Evolutionary conservation across 2,113 vertebrate species (phyloP), one percentile per base, ranked within the genome.

Genomic region (Seriola aureovittata): DNA sequence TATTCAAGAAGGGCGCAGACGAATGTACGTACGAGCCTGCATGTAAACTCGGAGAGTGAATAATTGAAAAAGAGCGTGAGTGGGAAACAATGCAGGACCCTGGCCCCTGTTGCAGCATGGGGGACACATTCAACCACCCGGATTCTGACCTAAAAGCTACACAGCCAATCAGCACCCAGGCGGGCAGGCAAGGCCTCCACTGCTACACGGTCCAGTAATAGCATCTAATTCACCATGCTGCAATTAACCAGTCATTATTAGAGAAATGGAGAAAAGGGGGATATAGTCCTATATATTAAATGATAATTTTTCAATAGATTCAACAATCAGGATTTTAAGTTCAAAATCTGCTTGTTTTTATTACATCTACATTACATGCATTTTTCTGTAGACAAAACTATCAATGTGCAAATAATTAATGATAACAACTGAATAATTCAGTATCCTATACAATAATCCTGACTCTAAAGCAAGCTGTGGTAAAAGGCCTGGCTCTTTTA

Each of bases 61-160:
- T 14, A 14, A 55, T 16, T 71, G 36, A 50, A 34, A 59, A 16
- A 60, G 44, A 23, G 38, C 58, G 66, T 0, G 17, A 63, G 40
- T 4, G 40, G 34, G 80, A 76, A 60, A 78, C 34, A 40, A 38
- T 50, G 9, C 29, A 40, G 25, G 70, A 78, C n/a, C 58, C 13
- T 38, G 34, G 70, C 46, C 80, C 19, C 38, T 25, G 60, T 1
- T 75, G 76, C 59, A 55, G 48, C 50, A 6, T 25, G 67, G 29
- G 29, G 29, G 79, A 78, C 69, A 65, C 81, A 29, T 81, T 82
- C 71, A 81, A 75, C 84, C 38, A 78, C 54, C 54, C 59, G 0
- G 52, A 54, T 13, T 65, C 9, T 83, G 81, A 86, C 71, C 88
- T 48, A 32, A 65, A 34, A 3, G 67, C 66, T 65, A 2, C 68